Base-by-base conservation (phyloP, 2,797 vertebrate genomes). In the Delichon dasypus region DNA sequence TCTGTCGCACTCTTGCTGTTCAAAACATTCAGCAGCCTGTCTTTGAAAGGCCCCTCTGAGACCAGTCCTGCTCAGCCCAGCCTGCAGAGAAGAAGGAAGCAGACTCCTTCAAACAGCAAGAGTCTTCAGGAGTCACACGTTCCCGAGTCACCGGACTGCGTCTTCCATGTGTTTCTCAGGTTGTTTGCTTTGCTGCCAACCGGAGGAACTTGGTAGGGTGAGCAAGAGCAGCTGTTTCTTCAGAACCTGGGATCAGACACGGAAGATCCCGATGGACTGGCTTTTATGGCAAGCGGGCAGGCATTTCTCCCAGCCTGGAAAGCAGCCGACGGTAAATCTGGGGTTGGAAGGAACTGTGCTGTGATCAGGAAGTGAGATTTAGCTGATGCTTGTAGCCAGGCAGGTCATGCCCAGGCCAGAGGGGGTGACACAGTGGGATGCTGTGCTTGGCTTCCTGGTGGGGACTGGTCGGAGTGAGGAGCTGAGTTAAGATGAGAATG, bases 251-350 rank as follows among this genome's bases (percentile, higher is more conserved):
- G 85, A 57, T 23, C 3, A 2, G 51, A 53, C 15, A 23, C 9
- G 12, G 76, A 84, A 88, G 48, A 85, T 27, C 17, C 30, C 42
- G 55, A 19, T 4, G n/a, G 38, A 57, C 36, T 66, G 66, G 64
- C 14, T 38, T 64, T 72, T 26, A 5, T 26, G 42, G 57, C 2
- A 17, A 88, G 45, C 42, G 75, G 44, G 36, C 54, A 83, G 57
- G 45, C 27, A 13, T 78, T 66, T 67, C 66, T 58, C 73, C 34
- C 27, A 47, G 34, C 54, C 50, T 83, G 84, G 67, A 54, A 85
- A 74, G 81, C 11, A 26, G 68, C 38, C 0, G 1, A 27, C 0
- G 0, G 38, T 42, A 51, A 61, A 80, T 40, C n/a, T 3, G 8
- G 38, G 15, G 57, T 80, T 94, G 68, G 42, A n/a, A 79, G 47